Conservation (phyloP, 2,113 vertebrate genomes). For the Vidua macroura region DNA sequence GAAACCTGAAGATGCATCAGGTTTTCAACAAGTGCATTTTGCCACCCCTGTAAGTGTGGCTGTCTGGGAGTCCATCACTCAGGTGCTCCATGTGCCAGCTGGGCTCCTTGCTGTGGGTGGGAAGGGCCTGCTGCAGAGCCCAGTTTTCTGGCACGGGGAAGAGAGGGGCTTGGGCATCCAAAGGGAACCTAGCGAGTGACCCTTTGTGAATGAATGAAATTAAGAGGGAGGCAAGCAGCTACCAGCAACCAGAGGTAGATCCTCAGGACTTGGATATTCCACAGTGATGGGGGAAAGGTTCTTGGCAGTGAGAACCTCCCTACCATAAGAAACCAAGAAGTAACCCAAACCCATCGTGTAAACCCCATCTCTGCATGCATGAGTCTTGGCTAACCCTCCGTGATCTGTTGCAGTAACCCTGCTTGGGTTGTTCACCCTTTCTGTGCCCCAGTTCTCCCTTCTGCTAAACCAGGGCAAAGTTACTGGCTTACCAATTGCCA, state of each 20-base stretch:
- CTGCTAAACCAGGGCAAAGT: background rate
- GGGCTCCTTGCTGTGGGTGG: background rate
- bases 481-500: background rate
- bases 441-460: background rate
- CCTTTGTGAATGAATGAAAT: background rate
- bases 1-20: background rate
- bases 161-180: background rate
- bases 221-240: background rate
- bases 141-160: background rate
- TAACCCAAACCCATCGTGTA: accelerated
- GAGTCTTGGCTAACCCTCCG: background rate
- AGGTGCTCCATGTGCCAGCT: background rate
- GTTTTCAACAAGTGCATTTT: background rate
- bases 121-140: background rate
- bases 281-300: background rate
- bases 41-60: background rate
- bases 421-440: background rate
- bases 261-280: background rate
- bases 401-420: background rate
- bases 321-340: background rate
- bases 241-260: background rate
- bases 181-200: accelerated
- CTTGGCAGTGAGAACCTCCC: background rate
- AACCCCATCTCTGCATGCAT: background rate
- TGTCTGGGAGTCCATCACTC: background rate